These are phyloP conservation scores for Cyclopterus lumpus DNA, from an alignment of 2,797 vertebrate genomes.

Conservation along the genomic window DNA sequence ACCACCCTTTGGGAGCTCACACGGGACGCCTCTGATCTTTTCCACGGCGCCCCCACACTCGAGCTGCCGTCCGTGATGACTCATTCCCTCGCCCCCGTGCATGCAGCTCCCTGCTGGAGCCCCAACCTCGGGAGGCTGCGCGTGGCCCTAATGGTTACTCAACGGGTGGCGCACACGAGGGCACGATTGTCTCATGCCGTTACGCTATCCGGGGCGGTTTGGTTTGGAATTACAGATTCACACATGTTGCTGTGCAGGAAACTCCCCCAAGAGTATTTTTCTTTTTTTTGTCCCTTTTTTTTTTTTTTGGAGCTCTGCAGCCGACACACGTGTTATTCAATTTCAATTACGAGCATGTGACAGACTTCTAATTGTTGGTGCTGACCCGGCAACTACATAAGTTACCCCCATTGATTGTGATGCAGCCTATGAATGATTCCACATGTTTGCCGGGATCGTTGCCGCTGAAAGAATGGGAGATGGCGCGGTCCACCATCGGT, in stretches of 20 bases:
- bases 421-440: slow-evolving; percentile 45
- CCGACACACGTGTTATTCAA: background rate
- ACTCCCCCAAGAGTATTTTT: slow-evolving; percentile 1
- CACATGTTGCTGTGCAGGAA: slow-evolving; percentile 26
- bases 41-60: slow-evolving; percentile 26
- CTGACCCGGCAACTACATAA: slow-evolving; percentile 16
- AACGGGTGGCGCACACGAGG: slow-evolving; percentile 35
- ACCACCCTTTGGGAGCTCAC: slow-evolving; percentile 39
- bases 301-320: slow-evolving; percentile 29
- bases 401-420: slow-evolving; percentile 47
- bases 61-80: slow-evolving; percentile 46
- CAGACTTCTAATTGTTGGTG: slow-evolving; percentile 32
- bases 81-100: slow-evolving; percentile 35
- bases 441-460: slow-evolving; percentile 33
- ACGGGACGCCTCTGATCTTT: slow-evolving; percentile 61
- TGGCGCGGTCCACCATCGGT: slow-evolving; percentile 31
- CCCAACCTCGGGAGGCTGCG: slow-evolving; percentile 37
- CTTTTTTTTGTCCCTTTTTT: background rate
- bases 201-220: slow-evolving; percentile 32
- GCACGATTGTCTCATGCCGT: slow-evolving; percentile 19
- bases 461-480: slow-evolving; percentile 26
- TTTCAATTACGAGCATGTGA: slow-evolving; percentile 47
- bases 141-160: slow-evolving; percentile 50
- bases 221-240: slow-evolving; percentile 10
- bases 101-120: slow-evolving; percentile 30